Evolutionary conservation across 2,888 invertebrate species (phyloP).

Genomic region (Sminthurides aquaticus): DNA sequence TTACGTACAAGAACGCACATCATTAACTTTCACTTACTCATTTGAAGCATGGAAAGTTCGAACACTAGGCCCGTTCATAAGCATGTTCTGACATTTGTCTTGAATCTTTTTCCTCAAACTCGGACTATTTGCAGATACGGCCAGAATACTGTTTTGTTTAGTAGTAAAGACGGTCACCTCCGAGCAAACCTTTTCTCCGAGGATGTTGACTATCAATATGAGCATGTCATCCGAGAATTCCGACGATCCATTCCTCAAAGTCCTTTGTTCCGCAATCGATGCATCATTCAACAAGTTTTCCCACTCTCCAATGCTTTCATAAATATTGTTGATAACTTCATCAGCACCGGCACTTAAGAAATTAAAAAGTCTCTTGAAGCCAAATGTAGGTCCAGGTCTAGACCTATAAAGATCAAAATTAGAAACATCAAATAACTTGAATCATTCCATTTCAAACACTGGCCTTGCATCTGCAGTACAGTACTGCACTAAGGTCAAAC

Average conservation of each 20-base stretch:
- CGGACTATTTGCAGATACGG: slow-evolving; percentile 9
- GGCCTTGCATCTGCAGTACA: too few relatives aligned
- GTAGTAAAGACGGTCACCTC: slow-evolving; percentile 18
- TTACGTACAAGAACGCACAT: not conserved
- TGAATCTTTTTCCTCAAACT: slow-evolving; percentile 18
- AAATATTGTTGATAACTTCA: slow-evolving; percentile 25
- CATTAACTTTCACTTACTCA: not conserved
- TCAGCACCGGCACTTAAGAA: slow-evolving; percentile 17
- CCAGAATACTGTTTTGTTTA: slow-evolving; percentile 22
- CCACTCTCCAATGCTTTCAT: slow-evolving; percentile 27
- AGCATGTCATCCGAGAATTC: slow-evolving; percentile 23
- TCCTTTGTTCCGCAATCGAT: not conserved
- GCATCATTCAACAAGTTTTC: slow-evolving; percentile 21
- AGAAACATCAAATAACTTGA: too few relatives aligned
- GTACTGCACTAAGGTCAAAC: too few relatives aligned
- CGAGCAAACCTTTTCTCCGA: slow-evolving; percentile 29
- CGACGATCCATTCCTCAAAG: not conserved
- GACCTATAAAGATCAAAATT: too few relatives aligned
- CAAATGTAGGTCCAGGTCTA: slow-evolving; percentile 32
- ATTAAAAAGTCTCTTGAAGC: slow-evolving; percentile 25
- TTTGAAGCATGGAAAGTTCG: not conserved
- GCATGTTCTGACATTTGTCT: not conserved
- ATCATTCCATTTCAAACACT: too few relatives aligned
- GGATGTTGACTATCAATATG: slow-evolving; percentile 22
- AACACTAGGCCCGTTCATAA: not conserved